phyloP scores from a whole-genome alignment of 2,797 vertebrate genomes.

The Xerus rutilus region DNA sequence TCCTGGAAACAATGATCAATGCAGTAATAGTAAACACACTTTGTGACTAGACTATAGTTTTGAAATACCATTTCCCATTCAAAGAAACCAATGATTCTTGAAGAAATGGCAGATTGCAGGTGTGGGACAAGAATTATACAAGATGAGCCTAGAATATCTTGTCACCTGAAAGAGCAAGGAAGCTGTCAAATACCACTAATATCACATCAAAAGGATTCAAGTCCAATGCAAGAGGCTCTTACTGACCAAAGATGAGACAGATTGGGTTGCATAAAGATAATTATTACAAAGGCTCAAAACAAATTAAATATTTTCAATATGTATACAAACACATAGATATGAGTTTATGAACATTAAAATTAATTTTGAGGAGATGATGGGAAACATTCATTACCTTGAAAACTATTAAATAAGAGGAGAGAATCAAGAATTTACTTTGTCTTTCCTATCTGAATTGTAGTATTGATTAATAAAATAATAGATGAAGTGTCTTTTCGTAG shows the following conservation, averaged over 20 bases:
- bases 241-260: background rate
- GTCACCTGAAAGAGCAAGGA: background rate
- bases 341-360: background rate
- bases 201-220: background rate
- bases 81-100: slow-evolving; percentile 33
- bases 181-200: background rate
- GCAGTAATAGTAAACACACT: background rate
- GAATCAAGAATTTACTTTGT: slow-evolving; percentile 17
- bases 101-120: background rate
- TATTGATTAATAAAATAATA: slow-evolving; percentile 6
- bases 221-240: background rate
- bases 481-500: background rate
- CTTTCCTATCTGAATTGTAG: slow-evolving; percentile 13
- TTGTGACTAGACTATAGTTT: background rate
- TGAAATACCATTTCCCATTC: background rate
- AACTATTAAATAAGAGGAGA: background rate
- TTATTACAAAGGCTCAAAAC: background rate
- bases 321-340: background rate
- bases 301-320: background rate
- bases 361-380: background rate
- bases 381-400: background rate
- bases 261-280: background rate
- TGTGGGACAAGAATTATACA: background rate
- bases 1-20: background rate
- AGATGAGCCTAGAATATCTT: background rate